These are phyloP conservation scores for Nycticorax nycticorax DNA, from an alignment of 2,113 vertebrate genomes.

Conservation along the genomic window DNA sequence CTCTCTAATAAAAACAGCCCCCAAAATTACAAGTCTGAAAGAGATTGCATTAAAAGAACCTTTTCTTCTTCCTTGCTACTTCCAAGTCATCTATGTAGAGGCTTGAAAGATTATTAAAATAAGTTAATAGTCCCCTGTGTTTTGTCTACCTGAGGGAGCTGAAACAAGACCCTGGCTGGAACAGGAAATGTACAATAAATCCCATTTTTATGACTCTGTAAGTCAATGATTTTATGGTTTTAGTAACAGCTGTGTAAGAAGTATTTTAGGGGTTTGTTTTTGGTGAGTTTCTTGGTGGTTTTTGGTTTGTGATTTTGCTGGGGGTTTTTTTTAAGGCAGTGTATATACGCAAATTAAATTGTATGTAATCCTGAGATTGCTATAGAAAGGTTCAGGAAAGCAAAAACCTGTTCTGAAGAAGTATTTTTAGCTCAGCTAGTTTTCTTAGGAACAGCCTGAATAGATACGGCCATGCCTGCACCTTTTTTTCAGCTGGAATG, in stretches of 20 bases:
- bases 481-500: background rate
- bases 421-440: background rate
- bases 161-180: conserved; percentile 22
- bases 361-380: background rate
- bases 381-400: background rate
- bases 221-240: conserved; percentile 58
- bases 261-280: background rate
- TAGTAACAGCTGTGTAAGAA: conserved; percentile 30
- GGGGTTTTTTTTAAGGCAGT: background rate
- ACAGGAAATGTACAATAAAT: conserved; percentile 71
- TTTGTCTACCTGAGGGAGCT: conserved; percentile 54
- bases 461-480: background rate
- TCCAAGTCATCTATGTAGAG: background rate
- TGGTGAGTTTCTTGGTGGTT: background rate
- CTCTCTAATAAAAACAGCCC: background rate
- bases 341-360: conserved; percentile 21
- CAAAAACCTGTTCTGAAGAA: background rate
- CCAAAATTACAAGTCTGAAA: background rate
- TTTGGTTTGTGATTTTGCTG: background rate
- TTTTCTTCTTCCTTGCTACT: conserved; percentile 15
- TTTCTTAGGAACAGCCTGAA: background rate
- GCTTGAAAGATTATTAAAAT: conserved; percentile 30
- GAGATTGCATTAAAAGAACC: background rate
- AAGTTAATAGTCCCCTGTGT: conserved; percentile 44
- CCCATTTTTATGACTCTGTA: conserved; percentile 61